Evolutionary conservation across 2,888 invertebrate species (phyloP), one percentile per base, ranked within the genome.

Genomic region (Tenthredo notha): DNA sequence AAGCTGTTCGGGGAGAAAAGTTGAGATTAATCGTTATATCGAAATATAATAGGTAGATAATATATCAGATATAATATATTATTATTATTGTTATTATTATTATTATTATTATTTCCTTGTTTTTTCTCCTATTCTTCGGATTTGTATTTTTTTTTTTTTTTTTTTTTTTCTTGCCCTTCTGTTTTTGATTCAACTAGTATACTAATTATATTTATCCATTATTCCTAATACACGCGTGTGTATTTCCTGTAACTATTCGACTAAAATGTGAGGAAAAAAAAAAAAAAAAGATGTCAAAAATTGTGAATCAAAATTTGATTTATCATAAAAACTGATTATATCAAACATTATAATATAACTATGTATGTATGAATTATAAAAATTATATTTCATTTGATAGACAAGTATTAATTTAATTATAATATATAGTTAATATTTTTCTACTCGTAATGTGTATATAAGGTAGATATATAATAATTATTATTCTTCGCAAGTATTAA

Each of bases 1-100:
- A 97, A 95, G 95, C 96, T 95, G 95, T 90, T 85, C 80, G 84
- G 85, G 83, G 50, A 50, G 50, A 83, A 83, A 83, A 70, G 25
- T 40, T 67, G 65, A 58, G n/a, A 83, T 83, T 83, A 83, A 80
- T 80, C 80, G 43, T 80, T 80, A 37, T 65, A 37, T 47, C 74
- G 74, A 40, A 74, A 74, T 47, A 74, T 40, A 6, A 33, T 67
- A 29, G 33, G 15, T 33, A 29, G 2, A 25, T 43, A 25, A 25
- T 43, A 25, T n/a, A 21, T 74, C 21, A 40, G 3, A 12, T 43
- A 15, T 74, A 43, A n/a, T 37, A 10, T 74, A 12, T 58, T 58
- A 25, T 61, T 12, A 10, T 61, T 25, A n/a, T 58, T 58, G 9
- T 58, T 37, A 25, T 29, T 50, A 25, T 47, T 15, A 18, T 50